Evolutionary conservation across 2,888 invertebrate genomes (phyloP).

Genomic region (Heteromyza rotundicornis): DNA sequence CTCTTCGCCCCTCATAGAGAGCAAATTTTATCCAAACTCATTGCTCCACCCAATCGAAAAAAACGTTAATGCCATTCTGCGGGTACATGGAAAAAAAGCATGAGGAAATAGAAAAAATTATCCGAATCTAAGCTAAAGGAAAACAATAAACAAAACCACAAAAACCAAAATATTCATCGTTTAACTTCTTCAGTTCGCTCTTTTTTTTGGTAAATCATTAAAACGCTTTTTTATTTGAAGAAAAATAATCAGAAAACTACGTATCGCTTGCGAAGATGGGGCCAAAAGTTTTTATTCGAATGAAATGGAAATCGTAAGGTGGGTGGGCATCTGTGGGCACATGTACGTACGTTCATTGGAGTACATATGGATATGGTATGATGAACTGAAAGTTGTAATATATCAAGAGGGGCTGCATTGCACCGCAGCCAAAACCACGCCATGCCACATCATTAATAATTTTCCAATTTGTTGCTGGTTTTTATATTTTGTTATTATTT

Average conservation of each 20-base stretch:
- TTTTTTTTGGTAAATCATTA: conserved; percentile 37
- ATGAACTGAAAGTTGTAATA: neutral
- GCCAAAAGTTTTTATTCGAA: too few relatives aligned
- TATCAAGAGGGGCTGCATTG: neutral
- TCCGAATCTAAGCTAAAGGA: conserved; percentile 42
- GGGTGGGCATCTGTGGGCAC: too few relatives aligned
- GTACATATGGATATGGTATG: too few relatives aligned
- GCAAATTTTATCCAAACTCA: neutral
- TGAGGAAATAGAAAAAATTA: too few relatives aligned
- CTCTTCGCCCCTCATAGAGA: neutral
- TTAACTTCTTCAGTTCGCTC: conserved; percentile 53
- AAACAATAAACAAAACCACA: conserved; percentile 55
- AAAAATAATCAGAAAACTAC: too few relatives aligned
- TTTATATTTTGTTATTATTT: too few relatives aligned
- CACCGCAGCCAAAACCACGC: neutral
- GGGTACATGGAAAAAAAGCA: too few relatives aligned
- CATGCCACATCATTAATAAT: too few relatives aligned
- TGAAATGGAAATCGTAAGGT: too few relatives aligned
- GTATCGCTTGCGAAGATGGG: too few relatives aligned
- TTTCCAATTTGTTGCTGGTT: too few relatives aligned
- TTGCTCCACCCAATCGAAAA: neutral
- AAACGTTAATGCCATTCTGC: neutral
- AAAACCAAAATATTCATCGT: conserved; percentile 54
- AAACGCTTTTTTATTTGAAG: conserved; percentile 34
- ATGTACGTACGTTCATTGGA: too few relatives aligned